These are phyloP conservation scores for Glandiceps talaboti DNA, from an alignment of 53 echinoderm and acorn worm species.

Conservation along the genomic window DNA sequence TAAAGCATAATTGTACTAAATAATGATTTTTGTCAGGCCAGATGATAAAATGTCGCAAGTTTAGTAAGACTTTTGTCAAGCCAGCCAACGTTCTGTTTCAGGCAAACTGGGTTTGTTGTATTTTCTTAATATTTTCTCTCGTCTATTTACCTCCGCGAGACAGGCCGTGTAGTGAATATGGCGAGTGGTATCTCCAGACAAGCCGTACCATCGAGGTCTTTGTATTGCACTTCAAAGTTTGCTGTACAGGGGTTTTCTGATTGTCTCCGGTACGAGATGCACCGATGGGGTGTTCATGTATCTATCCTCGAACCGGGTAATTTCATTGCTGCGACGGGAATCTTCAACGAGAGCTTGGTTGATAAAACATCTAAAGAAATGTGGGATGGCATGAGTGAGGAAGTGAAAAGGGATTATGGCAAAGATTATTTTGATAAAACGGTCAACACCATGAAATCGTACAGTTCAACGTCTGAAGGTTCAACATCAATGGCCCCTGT, in stretches of 20 bases:
- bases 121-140: too few relatives aligned
- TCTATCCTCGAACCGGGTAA: conserved; percentile 92
- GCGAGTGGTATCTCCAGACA: conserved; percentile 74
- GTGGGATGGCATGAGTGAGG: conserved; percentile 54
- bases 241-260: conserved; percentile 89
- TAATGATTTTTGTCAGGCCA: too few relatives aligned
- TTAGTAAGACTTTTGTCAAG: too few relatives aligned
- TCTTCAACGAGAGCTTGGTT: conserved; percentile 71
- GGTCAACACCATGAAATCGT: conserved; percentile 40
- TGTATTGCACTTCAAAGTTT: conserved; percentile 67
- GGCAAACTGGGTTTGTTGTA: too few relatives aligned
- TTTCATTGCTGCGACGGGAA: conserved; percentile 85
- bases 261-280: conserved; percentile 84
- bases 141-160: too few relatives aligned
- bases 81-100: too few relatives aligned
- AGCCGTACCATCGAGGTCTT: conserved; percentile 36
- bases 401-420: conserved; percentile 34
- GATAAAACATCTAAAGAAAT: conserved; percentile 42
- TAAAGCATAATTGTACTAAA: too few relatives aligned
- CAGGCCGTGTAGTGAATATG: conserved; percentile 75
- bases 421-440: conserved; percentile 34
- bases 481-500: conserved; percentile 45
- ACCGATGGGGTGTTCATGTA: conserved; percentile 26
- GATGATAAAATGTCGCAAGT: too few relatives aligned
- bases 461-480: conserved; percentile 29